phyloP scores from a whole-genome alignment of 2,888 invertebrate genomes.

The Heliconius hortense region DNA sequence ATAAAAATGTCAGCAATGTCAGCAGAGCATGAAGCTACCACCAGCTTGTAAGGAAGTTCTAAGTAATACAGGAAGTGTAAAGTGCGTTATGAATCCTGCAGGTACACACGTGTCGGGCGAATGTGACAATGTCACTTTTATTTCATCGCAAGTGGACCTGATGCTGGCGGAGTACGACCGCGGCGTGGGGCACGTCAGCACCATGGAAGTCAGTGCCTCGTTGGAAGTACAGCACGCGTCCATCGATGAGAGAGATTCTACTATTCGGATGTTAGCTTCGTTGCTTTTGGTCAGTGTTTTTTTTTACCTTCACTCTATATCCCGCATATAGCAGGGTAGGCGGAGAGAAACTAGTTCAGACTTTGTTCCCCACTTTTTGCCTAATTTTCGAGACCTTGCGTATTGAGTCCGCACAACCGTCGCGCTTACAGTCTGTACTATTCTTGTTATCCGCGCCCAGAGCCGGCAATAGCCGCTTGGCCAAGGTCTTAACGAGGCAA shows the following conservation, averaged over 20 bases:
- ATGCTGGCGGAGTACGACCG: constrained; percentile 74
- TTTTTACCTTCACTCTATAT: background rate
- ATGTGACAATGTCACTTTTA: constrained; percentile 57
- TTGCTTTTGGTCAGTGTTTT: constrained; percentile 80
- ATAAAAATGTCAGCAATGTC: too few species aligned
- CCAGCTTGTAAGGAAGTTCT: too few species aligned
- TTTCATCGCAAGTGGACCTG: constrained; percentile 61
- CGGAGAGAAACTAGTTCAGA: background rate
- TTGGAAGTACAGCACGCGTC: constrained; percentile 84
- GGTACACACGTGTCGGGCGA: constrained; percentile 36
- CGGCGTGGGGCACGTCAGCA: constrained; percentile 52
- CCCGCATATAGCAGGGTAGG: background rate
- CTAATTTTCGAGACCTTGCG: too few species aligned
- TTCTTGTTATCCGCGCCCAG: too few species aligned
- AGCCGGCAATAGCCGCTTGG: too few species aligned
- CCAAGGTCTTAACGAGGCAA: too few species aligned
- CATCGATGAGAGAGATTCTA: constrained; percentile 84
- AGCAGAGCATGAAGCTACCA: too few species aligned
- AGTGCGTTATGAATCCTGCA: constrained; percentile 11
- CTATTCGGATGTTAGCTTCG: constrained; percentile 72
- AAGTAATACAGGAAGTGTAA: background rate
- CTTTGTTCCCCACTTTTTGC: background rate
- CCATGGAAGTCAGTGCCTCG: constrained; percentile 76
- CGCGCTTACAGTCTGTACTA: too few species aligned
- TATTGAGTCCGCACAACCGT: too few species aligned